Conservation (phyloP, 2,797 vertebrate species). For the Ctenosaura bakeri region DNA sequence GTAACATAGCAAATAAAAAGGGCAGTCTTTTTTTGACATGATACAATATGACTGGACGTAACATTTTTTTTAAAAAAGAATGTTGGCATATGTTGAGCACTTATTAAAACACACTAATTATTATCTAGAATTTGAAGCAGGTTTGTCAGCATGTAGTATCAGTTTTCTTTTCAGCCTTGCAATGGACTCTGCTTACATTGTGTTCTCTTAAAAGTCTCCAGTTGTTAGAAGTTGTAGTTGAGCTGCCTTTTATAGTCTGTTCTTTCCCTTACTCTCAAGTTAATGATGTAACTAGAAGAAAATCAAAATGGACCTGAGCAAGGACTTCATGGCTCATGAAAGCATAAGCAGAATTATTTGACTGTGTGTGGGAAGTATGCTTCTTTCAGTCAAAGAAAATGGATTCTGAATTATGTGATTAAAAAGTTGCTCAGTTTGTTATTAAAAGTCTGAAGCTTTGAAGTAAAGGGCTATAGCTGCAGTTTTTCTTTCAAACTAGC, state of each 20-base stretch:
- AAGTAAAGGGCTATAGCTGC: background rate
- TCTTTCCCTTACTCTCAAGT: background rate
- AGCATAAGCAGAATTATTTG: background rate
- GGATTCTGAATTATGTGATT: background rate
- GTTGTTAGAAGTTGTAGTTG: background rate
- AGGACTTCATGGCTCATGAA: background rate
- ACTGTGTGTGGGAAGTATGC: background rate
- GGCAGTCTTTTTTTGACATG: slow-evolving; percentile 49
- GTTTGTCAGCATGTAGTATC: slow-evolving; percentile 29
- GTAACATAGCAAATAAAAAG: slow-evolving; percentile 47
- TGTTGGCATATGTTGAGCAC: background rate
- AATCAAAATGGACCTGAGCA: slow-evolving; percentile 11
- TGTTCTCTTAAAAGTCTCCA: slow-evolving; percentile 31
- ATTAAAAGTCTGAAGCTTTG: background rate
- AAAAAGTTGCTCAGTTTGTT: background rate
- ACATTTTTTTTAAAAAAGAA: background rate
- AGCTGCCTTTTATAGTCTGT: background rate
- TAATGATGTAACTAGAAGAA: background rate
- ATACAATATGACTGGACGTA: slow-evolving; percentile 32
- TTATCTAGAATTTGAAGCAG: slow-evolving; percentile 43
- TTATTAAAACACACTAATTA: slow-evolving; percentile 42
- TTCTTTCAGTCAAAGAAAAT: background rate
- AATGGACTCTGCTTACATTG: slow-evolving; percentile 8
- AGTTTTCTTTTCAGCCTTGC: slow-evolving; percentile 7
- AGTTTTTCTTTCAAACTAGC: too few relatives aligned